Conservation (phyloP, 2,888 invertebrate species). For the Antheraea yamamai region DNA sequence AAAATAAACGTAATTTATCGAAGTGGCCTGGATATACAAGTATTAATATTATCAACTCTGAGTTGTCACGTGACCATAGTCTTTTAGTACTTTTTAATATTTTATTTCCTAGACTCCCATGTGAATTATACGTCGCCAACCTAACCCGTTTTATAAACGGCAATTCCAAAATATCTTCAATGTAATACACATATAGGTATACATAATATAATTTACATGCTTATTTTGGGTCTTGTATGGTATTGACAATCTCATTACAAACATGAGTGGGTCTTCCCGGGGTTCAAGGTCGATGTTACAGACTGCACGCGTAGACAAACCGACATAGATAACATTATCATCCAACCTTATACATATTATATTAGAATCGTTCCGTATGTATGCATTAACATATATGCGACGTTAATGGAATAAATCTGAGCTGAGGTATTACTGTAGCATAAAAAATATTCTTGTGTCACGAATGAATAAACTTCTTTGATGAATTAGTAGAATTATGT, state of each 20-base stretch:
- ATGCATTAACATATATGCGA: background rate
- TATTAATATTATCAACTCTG: background rate
- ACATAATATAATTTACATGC: background rate
- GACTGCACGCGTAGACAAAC: conserved; percentile 24
- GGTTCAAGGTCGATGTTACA: conserved; percentile 46
- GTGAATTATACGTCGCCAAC: background rate
- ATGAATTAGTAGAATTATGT: background rate
- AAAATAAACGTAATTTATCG: background rate
- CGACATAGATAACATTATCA: conserved; percentile 21
- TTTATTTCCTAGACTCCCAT: background rate
- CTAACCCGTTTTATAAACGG: background rate
- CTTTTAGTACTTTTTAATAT: conserved; percentile 9
- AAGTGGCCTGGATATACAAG: background rate
- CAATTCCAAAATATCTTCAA: background rate
- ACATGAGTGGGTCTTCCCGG: conserved; percentile 51
- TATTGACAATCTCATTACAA: conserved; percentile 43
- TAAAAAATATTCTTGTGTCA: no score
- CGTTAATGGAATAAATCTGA: no score
- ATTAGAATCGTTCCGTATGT: background rate
- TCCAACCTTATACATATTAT: background rate
- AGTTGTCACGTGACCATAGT: conserved; percentile 18
- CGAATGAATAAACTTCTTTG: background rate
- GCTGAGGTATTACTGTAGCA: no score
- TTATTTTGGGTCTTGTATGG: conserved; percentile 1
- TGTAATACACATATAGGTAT: background rate